Evolutionary conservation across 37 sponge, comb jelly and placozoan genomes (phyloP).

Genomic region (Mnemiopsis leidyi): DNA sequence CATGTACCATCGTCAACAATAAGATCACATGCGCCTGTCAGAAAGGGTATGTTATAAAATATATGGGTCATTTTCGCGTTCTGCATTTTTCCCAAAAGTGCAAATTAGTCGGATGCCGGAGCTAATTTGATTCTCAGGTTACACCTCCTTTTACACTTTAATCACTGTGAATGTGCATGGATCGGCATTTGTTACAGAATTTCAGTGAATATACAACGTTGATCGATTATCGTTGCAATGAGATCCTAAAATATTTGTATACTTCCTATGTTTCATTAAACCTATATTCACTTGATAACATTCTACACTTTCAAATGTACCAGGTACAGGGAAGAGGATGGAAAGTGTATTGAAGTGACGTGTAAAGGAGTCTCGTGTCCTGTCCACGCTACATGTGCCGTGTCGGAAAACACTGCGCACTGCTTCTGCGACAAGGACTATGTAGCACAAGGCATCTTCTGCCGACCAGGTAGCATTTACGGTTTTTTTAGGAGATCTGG

Average conservation of each 20-base stretch:
- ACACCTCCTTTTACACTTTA: no score
- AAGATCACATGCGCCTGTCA: not conserved
- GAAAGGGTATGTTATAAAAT: constrained; percentile 26
- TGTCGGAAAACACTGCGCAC: not conserved
- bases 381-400: not conserved
- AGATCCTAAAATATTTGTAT: no score
- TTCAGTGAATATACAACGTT: no score
- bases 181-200: no score
- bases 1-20: constrained; percentile 45
- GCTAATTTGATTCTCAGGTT: no score
- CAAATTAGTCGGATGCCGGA: no score
- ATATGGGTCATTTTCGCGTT: no score
- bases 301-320: not conserved
- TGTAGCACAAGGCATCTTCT: constrained; percentile 5
- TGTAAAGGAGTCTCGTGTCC: constrained; percentile 41
- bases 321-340: not conserved
- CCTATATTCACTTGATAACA: not conserved
- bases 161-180: no score
- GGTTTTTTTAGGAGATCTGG: no score
- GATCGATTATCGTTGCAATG: no score
- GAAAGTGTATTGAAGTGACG: not conserved
- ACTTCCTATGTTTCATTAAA: not conserved
- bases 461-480: constrained; percentile 9
- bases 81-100: no score
- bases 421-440: constrained; percentile 29